Base-by-base conservation (phyloP, 2,888 invertebrate genomes). In the Hydrotaea cyrtoneurina region DNA sequence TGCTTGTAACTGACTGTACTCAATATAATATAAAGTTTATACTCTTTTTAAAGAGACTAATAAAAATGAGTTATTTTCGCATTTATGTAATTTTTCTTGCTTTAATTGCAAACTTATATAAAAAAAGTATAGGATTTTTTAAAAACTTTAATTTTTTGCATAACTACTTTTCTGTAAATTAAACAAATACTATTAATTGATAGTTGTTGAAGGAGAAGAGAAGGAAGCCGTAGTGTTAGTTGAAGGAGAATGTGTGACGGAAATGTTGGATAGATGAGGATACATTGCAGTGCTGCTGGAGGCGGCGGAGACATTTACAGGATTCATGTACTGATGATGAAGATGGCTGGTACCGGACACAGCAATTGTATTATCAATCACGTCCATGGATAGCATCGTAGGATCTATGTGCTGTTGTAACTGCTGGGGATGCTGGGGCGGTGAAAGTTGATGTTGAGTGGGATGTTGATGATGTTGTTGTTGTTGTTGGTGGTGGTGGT, bases 111-210 rank as follows among this genome's bases (percentile, higher is more conserved):
- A 80, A 72, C 39, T 77, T 74, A 43, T 50, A 78, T 31, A 66
- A 46, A 69, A 81, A 71, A 53, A 21, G 59, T 59, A 59, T 50
- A 64, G 72, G 26, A 59, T 73, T 77, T 74, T 83, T 31, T 31
- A 72, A n/a, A 79, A 83, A 69, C 39, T 39, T 66, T 66, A 17
- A 66, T 66, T 66, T 43, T 39, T 19, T 66, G 39, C 66, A 39
- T 66, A 46, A 46, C 46, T 79, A 85, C 76, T 76, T 82, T 80
- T 75, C 74, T 72, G 75, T 26, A 85, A 85, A 80, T 75, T 66
- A 80, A 73, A 80, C 62, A 26, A 87, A 87, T 87, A 87, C 87
- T 86, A 88, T 89, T 87, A 90, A 89, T 91, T 91, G 87, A 87
- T 87, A 87, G 86, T 86, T 83, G 86, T 84, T 86, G 87, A 75